phyloP scores from a whole-genome alignment of 2,113 vertebrate species.

The Dromiciops gliroides region DNA sequence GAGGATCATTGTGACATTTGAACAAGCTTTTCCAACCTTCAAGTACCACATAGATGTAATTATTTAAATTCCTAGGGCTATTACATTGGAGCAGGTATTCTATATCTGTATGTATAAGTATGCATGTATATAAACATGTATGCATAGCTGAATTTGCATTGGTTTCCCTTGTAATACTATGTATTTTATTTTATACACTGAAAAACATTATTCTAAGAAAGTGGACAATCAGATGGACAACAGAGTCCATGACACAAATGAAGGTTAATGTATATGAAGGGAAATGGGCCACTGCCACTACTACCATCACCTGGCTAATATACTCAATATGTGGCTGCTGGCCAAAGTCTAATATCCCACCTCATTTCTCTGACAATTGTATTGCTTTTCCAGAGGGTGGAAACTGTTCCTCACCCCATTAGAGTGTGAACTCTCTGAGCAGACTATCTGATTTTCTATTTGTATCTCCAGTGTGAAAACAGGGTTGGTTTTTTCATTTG shows the following conservation, averaged over 20 bases:
- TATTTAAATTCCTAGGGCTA: neutral
- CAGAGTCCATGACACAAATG: neutral
- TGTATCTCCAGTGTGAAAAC: neutral
- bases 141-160: neutral
- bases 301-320: neutral
- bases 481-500: neutral
- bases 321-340: neutral
- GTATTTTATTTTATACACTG: neutral
- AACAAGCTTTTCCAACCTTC: neutral
- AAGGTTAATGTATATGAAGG: neutral
- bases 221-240: neutral
- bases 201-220: neutral
- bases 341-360: neutral
- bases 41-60: neutral
- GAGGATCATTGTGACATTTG: neutral
- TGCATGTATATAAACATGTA: neutral
- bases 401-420: neutral
- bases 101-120: too few species aligned
- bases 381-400: neutral
- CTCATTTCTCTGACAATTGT: neutral
- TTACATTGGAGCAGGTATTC: neutral
- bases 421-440: neutral
- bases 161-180: neutral
- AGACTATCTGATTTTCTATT: neutral
- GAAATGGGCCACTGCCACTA: neutral